Base-by-base conservation (phyloP, 1,140 invertebrate genomes). In the Drosophila grimshawi region DNA sequence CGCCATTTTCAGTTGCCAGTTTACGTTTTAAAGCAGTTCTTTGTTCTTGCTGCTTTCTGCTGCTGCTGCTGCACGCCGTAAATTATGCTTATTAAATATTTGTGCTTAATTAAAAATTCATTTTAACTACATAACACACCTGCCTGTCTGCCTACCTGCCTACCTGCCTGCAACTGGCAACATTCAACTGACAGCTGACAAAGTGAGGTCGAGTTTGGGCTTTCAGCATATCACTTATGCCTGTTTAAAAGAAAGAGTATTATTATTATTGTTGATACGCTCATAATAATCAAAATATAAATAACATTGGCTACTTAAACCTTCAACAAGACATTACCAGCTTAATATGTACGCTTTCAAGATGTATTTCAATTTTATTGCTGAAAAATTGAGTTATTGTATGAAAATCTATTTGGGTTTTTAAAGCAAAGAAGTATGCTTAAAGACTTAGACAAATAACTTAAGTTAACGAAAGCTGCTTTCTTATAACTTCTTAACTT, bases 41-140 rank as follows among this genome's bases (percentile, higher is more conserved):
- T 82, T 43, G 39, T 82, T 76, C 78, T 81, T 43, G 56, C 78
- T 76, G 70, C 64, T 39, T 82, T 76, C 78, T 81, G 76, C 55
- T 64, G 62, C 46, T 66, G 49, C 37, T 37, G 56, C 66, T 76
- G 70, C 64, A 71, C 37, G 43, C 48, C 69, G 49, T 79, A 82
- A 82, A 78, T 72, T 76, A 62, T 68, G 66, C 78, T 80, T 80
- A 85, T 85, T 77, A 81, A 85, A 85, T 85, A 86, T 85, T 86
- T 85, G 73, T 56, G 68, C 73, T 56, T 80, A 80, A 85, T 85
- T 78, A 85, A 80, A 86, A 80, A 80, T 80, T 74, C 77, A 86
- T 68, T 85, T 71, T 37, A 43, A 63, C 52, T 61, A 64, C 56
- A 73, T 51, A 57, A 60, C 62, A 48, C 27, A 66, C 33, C 32